Percentiles rank a stretch among this genome's conserved stretches.
Conservation (phyloP, 2,888 invertebrate species). For the Harpalus rubripes region DNA sequence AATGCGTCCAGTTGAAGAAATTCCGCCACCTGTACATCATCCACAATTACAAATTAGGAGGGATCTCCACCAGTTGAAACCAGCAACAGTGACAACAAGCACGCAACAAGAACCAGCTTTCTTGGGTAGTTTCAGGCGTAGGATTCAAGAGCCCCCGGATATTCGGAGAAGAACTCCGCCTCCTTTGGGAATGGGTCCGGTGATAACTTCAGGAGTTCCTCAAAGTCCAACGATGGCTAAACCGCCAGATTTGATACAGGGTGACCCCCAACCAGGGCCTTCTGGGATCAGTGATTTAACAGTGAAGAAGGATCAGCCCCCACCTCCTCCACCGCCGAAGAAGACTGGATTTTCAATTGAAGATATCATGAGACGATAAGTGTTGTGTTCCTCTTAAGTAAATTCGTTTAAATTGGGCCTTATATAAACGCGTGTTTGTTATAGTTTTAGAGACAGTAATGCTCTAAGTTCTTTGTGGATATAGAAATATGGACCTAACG, state of each 20-base stretch:
- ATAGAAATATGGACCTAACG: too few species aligned
- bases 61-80: constrained; percentile 82
- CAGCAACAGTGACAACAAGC: constrained; percentile 77
- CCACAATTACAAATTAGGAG: constrained; percentile 85
- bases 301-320: constrained; percentile 78
- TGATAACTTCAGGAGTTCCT: constrained; percentile 73
- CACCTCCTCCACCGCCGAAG: constrained; percentile 81
- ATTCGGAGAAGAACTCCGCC: constrained; percentile 44
- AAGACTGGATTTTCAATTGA: constrained; percentile 94
- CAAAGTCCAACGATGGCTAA: constrained; percentile 78
- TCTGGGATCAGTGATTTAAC: constrained; percentile 74
- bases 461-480: too few species aligned
- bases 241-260: constrained; percentile 73
- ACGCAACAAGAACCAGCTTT: constrained; percentile 78
- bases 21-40: constrained; percentile 73
- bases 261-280: constrained; percentile 15
- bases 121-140: constrained; percentile 80
- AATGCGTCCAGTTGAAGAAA: constrained; percentile 84
- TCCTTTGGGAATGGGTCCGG: constrained; percentile 69
- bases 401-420: not conserved
- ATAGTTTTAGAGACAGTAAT: not conserved
- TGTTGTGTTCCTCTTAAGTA: constrained; percentile 38
- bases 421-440: not conserved
- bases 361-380: constrained; percentile 92
- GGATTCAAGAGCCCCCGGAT: constrained; percentile 77